Base-by-base conservation (phyloP, 2,888 invertebrate genomes). In the Hyalella azteca region DNA sequence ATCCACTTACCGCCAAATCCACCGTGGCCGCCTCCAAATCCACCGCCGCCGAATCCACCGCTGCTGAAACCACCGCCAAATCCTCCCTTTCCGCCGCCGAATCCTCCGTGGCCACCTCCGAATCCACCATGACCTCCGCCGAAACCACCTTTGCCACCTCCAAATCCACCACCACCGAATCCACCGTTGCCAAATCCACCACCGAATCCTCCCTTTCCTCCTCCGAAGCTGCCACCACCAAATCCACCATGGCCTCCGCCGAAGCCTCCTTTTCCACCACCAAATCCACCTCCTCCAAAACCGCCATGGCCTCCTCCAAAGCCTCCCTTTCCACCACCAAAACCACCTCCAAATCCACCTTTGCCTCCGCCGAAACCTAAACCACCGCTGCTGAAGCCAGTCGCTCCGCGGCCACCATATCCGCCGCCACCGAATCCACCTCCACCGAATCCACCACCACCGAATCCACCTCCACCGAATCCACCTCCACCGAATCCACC, bases 121-220 rank as follows among this genome's bases (percentile, higher is more conserved):
- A 45, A 45, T 45, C 45, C 45, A 11, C 45, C 45, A 9, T 45
- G 9, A 11, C 45, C 45, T 9, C 45, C 45, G 15, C 45, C 45
- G 45, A 45, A 45, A 11, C 45, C 45, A 11, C 45, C 45, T 15
- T 45, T 45, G 45, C 45, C 59, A 1, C 59, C 59, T 59, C 59
- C 59, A 59, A 59, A 59, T 59, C 59, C 59, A 32, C 59, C 59
- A 29, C 59, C 59, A 13, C 59, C 59, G 59, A 59, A 59, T 59
- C 59, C 59, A 29, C 59, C 59, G 29, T 32, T 32, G 26, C 59
- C 59, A 22, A 59, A 59, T 59, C 59, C 59, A 32, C 59, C 59
- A 7, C 59, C 59, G 19, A 26, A 15, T 7, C 19, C 19, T 59
- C 59, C 59, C 9, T 22, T 22, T 26, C 26, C 26, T 26, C 59